phyloP scores from a whole-genome alignment of 2,797 vertebrate genomes.

The Diplodus sargus region DNA sequence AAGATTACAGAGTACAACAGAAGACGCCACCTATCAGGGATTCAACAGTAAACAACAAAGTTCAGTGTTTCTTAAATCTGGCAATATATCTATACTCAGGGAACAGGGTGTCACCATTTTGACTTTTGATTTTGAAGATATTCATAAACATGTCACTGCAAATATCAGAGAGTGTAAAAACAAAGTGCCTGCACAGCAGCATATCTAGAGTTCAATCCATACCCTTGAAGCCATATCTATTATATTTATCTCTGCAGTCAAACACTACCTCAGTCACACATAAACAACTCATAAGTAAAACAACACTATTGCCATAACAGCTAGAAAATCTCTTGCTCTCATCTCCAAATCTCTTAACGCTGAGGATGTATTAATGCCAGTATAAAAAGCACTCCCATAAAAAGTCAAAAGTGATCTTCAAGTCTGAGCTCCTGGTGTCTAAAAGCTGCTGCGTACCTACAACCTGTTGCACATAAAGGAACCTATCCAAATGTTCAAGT shows the following conservation, averaged over 20 bases:
- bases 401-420: constrained; percentile 42
- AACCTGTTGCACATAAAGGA: constrained; percentile 31
- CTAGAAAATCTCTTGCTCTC: neutral
- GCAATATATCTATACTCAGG: too few species aligned
- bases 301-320: constrained; percentile 2
- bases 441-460: constrained; percentile 56
- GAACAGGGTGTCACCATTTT: too few species aligned
- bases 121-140: neutral
- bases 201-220: neutral
- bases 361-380: constrained; percentile 40
- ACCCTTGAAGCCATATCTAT: neutral
- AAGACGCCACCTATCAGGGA: too few species aligned
- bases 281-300: neutral
- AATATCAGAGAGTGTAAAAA: constrained; percentile 5
- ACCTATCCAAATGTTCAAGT: constrained; percentile 53
- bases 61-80: too few species aligned
- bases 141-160: constrained; percentile 8
- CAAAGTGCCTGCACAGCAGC: neutral
- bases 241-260: constrained; percentile 1
- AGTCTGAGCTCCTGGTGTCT: constrained; percentile 53
- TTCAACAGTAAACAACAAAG: too few species aligned
- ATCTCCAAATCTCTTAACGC: neutral
- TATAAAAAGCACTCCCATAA: constrained; percentile 39
- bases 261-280: neutral
- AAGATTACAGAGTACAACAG: too few species aligned